These are phyloP conservation scores for Vandiemenella viatica DNA, from an alignment of 2,888 invertebrate species.

Conservation along the genomic window DNA sequence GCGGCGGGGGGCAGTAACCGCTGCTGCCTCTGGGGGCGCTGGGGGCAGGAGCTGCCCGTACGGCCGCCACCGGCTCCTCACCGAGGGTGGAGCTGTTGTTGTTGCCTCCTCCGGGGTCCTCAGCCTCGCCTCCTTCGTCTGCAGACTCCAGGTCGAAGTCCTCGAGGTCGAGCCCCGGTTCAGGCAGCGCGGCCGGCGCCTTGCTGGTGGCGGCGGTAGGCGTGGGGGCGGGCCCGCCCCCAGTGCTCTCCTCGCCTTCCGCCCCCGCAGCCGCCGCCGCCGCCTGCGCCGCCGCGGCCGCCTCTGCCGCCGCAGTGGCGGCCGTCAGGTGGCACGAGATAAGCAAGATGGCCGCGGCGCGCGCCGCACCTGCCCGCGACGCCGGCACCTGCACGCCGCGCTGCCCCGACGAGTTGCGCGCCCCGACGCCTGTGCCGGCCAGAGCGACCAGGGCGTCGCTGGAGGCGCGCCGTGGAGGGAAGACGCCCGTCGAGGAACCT, in stretches of 20 bases:
- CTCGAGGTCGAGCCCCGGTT: no score
- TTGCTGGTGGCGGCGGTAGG: background rate
- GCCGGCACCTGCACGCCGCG: constrained; percentile 59
- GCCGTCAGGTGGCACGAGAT: constrained; percentile 64
- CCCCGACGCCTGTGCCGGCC: constrained; percentile 64
- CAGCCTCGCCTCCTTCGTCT: no score
- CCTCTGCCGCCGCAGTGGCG: constrained; percentile 9
- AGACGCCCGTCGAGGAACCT: no score
- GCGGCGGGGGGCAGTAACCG: background rate
- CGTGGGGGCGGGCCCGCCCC: background rate
- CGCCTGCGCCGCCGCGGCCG: constrained; percentile 5
- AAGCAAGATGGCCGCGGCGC: constrained; percentile 87
- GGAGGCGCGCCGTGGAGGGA: constrained; percentile 36
- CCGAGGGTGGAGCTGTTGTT: no score
- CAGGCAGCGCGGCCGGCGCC: no score
- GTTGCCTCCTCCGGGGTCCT: no score
- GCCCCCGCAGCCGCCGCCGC: constrained; percentile 7
- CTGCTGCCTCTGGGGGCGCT: background rate
- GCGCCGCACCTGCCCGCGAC: constrained; percentile 85
- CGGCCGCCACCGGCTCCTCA: constrained; percentile 7
- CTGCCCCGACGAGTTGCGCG: constrained; percentile 66
- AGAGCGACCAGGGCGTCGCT: constrained; percentile 42
- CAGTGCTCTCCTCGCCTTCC: background rate
- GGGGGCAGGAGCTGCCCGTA: background rate
- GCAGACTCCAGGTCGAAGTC: no score